Evolutionary conservation across 2,888 invertebrate species (phyloP).

Genomic region (Drosophila diplacantha): DNA sequence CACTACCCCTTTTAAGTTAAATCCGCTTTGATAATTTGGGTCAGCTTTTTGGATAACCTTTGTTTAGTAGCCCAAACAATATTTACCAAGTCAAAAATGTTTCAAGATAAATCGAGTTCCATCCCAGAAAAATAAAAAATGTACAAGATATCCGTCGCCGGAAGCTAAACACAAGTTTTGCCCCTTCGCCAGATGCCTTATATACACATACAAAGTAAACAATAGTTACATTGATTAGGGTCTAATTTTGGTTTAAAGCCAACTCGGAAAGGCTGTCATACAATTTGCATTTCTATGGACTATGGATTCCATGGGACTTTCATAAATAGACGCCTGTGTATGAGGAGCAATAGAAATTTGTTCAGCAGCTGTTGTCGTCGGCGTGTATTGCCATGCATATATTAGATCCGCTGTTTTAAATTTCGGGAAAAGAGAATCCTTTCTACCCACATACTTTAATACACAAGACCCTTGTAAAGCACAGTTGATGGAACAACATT

Average conservation of each 20-base stretch:
- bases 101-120: background rate
- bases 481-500: slow-evolving; percentile 16
- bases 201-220: slow-evolving; percentile 44
- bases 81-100: slow-evolving; percentile 8
- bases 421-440: slow-evolving; percentile 17
- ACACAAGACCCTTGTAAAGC: slow-evolving; percentile 1
- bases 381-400: slow-evolving; percentile 48
- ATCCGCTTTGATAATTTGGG: slow-evolving; percentile 5
- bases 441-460: background rate
- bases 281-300: slow-evolving; percentile 51
- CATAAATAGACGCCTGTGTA: slow-evolving; percentile 14
- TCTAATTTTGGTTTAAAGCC: slow-evolving; percentile 49
- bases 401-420: slow-evolving; percentile 43
- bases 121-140: slow-evolving; percentile 3
- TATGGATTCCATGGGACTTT: slow-evolving; percentile 1
- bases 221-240: slow-evolving; percentile 68
- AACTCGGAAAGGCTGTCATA: slow-evolving; percentile 12
- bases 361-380: slow-evolving; percentile 39
- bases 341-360: slow-evolving; percentile 40
- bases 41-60: slow-evolving; percentile 6
- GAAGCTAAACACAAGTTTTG: slow-evolving; percentile 18
- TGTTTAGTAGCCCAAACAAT: background rate
- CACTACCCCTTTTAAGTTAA: background rate
- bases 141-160: slow-evolving; percentile 23
- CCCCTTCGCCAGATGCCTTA: slow-evolving; percentile 25